These are phyloP conservation scores for Caenorhabditis tropicalis DNA, from an alignment of 1,140 invertebrate genomes.

Conservation along the genomic window DNA sequence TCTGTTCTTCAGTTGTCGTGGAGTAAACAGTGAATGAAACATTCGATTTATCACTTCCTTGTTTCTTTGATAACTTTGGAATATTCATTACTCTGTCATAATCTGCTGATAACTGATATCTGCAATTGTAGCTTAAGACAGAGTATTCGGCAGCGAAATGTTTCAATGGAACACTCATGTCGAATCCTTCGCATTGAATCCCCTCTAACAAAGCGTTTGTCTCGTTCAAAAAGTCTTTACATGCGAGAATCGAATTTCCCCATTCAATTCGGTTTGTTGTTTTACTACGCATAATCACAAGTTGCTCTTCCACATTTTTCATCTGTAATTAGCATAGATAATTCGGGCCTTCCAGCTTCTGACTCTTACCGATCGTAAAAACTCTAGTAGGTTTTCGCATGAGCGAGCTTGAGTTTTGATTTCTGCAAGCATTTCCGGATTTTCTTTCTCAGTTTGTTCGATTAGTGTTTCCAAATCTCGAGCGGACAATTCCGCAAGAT, in stretches of 20 bases:
- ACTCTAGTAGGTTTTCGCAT: conserved; percentile 12
- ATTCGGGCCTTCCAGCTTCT: background rate
- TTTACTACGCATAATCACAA: conserved; percentile 20
- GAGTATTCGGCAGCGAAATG: conserved; percentile 7
- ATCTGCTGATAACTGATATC: conserved; percentile 7
- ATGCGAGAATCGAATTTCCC: conserved; percentile 22
- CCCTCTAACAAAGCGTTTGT: background rate
- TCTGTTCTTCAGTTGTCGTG: background rate
- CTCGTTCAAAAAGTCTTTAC: background rate
- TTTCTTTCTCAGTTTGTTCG: background rate
- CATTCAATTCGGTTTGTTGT: background rate
- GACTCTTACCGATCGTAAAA: background rate
- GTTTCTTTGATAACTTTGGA: background rate
- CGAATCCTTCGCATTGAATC: conserved; percentile 6
- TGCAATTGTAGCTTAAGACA: background rate
- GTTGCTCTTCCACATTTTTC: conserved; percentile 18
- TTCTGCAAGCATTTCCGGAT: conserved; percentile 13
- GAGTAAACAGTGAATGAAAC: background rate
- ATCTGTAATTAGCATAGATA: background rate
- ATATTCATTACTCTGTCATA: conserved; percentile 3
- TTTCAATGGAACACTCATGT: conserved; percentile 20
- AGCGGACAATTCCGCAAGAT: background rate
- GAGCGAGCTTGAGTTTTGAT: background rate
- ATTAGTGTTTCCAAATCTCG: background rate
- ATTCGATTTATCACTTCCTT: background rate